Conservation (phyloP, 53 echinoderm and acorn worm species). For the Temnopleurus reevesii region DNA sequence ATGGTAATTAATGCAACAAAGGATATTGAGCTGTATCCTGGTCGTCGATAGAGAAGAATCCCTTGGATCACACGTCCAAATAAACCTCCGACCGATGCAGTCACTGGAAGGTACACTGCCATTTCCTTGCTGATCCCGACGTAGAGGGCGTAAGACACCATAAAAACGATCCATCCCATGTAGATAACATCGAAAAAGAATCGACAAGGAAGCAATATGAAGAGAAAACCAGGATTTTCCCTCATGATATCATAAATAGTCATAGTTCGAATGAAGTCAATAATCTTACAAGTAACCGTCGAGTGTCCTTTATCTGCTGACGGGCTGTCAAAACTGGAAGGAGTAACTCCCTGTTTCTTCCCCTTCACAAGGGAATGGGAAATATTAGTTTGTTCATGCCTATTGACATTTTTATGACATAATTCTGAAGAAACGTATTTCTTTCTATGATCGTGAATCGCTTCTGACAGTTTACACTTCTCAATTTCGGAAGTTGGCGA, state of each 20-base stretch:
- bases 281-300: not conserved
- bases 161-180: not conserved
- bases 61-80: not conserved
- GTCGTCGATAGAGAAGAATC: not conserved
- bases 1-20: not conserved
- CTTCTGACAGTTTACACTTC: not conserved
- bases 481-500: not conserved
- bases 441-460: not conserved
- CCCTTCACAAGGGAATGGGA: not conserved
- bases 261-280: not conserved
- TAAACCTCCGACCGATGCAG: not conserved
- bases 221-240: not conserved
- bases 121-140: not conserved
- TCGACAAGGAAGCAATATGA: not conserved
- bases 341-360: not conserved
- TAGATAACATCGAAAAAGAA: not conserved
- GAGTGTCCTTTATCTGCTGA: not conserved
- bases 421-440: not conserved
- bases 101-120: not conserved
- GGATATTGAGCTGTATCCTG: not conserved
- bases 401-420: not conserved
- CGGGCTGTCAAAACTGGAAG: no score
- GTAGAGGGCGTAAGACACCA: conserved; percentile 22
- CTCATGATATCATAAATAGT: not conserved
- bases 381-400: not conserved